A percentile compares a stretch with the other conserved stretches of the same genome.
Evolutionary conservation across 2,888 invertebrate species (phyloP).

Genomic region (Polydrusus pterygomalis): DNA sequence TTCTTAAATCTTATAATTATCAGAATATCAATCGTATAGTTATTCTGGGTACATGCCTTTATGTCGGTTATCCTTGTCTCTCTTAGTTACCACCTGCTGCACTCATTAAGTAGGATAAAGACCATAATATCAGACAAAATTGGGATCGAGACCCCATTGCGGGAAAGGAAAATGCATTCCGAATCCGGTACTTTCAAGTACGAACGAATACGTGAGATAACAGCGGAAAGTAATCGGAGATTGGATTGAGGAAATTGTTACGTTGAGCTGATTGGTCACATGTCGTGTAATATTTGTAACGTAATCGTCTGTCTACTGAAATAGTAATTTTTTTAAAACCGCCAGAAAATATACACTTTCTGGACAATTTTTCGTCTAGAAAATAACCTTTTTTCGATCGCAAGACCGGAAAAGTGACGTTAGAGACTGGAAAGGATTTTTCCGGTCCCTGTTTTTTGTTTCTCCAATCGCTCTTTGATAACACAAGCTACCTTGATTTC

Average conservation of each 20-base stretch:
- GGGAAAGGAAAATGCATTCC: constrained; percentile 34
- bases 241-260: neutral
- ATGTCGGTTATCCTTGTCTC: neutral
- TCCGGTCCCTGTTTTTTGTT: too few species aligned
- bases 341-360: too few species aligned
- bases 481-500: too few species aligned
- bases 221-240: neutral
- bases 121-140: constrained; percentile 43
- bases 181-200: constrained; percentile 24
- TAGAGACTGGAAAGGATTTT: too few species aligned
- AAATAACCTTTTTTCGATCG: too few species aligned
- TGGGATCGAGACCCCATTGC: constrained; percentile 41
- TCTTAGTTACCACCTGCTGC: constrained; percentile 49
- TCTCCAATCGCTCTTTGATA: too few species aligned
- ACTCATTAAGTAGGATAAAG: constrained; percentile 48
- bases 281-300: too few species aligned
- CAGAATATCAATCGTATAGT: neutral
- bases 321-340: too few species aligned
- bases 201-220: constrained; percentile 1
- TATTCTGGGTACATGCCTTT: constrained; percentile 10
- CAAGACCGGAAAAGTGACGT: too few species aligned
- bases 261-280: neutral
- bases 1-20: too few species aligned
- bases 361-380: too few species aligned
- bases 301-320: too few species aligned